These are phyloP conservation scores for Atrichornis clamosus DNA, from an alignment of 2,113 vertebrate genomes.

Conservation along the genomic window DNA sequence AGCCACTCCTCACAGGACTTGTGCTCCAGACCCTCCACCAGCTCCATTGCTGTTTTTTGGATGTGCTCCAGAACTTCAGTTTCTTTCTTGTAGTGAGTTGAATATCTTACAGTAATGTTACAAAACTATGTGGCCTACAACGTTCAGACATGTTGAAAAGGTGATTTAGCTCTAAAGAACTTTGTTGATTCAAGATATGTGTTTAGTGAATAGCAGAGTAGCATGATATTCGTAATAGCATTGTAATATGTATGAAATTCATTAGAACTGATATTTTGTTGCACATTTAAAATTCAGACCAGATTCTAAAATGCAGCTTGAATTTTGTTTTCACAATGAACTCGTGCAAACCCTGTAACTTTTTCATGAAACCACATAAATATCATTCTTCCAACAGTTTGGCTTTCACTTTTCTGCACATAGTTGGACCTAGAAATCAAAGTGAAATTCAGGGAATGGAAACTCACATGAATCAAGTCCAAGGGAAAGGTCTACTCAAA, in stretches of 20 bases:
- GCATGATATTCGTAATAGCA: neutral
- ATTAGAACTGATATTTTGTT: neutral
- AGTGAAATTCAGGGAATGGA: constrained; percentile 18
- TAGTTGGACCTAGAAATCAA: constrained; percentile 21
- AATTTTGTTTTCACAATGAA: neutral
- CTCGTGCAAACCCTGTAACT: neutral
- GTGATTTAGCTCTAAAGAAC: neutral
- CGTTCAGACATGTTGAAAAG: neutral
- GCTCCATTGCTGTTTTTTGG: neutral
- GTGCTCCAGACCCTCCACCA: neutral
- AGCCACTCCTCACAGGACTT: neutral
- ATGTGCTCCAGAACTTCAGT: neutral
- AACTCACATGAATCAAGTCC: constrained; percentile 15
- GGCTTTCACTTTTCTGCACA: neutral
- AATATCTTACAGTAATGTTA: neutral
- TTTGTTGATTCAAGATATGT: neutral
- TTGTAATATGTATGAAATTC: neutral
- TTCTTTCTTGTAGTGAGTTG: neutral
- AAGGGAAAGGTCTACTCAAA: constrained; percentile 19
- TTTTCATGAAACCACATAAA: neutral
- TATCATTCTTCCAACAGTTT: neutral
- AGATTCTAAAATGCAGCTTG: neutral
- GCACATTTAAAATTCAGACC: neutral
- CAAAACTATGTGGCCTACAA: neutral
- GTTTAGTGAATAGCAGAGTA: neutral